A percentile compares a stretch with the other conserved stretches of the same genome.
Conservation (phyloP, 2,888 invertebrate species). For the Invenusta paracnida region DNA sequence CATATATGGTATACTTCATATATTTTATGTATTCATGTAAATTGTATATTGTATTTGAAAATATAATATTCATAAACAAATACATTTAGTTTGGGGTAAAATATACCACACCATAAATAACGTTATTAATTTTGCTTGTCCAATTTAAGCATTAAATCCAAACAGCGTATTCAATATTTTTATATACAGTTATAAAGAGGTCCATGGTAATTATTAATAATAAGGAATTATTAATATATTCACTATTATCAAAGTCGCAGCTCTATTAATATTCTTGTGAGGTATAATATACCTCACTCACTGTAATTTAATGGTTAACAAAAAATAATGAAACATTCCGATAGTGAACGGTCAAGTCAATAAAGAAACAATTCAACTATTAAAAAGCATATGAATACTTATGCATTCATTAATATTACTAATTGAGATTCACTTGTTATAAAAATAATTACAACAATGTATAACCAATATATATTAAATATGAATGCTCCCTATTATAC, state of each 20-base stretch:
- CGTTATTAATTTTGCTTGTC: background rate
- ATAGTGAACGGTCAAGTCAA: no score
- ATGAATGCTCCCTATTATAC: no score
- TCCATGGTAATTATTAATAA: background rate
- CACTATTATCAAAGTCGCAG: background rate
- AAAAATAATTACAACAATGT: no score
- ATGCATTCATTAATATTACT: no score
- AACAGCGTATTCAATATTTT: background rate
- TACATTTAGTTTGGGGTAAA: background rate
- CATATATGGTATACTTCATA: no score
- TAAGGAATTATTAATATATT: background rate
- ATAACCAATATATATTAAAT: no score
- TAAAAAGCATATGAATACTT: no score
- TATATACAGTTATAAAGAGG: background rate
- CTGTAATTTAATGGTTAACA: background rate
- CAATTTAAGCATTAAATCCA: background rate
- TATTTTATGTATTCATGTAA: background rate
- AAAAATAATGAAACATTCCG: no score
- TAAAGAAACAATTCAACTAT: no score
- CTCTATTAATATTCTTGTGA: background rate
- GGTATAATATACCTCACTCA: background rate
- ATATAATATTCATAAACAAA: background rate
- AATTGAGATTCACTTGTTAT: no score
- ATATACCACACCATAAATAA: background rate
- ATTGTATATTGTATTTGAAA: no score